phyloP scores from a whole-genome alignment of 1,140 invertebrate species.

The Penaeus chinensis region DNA sequence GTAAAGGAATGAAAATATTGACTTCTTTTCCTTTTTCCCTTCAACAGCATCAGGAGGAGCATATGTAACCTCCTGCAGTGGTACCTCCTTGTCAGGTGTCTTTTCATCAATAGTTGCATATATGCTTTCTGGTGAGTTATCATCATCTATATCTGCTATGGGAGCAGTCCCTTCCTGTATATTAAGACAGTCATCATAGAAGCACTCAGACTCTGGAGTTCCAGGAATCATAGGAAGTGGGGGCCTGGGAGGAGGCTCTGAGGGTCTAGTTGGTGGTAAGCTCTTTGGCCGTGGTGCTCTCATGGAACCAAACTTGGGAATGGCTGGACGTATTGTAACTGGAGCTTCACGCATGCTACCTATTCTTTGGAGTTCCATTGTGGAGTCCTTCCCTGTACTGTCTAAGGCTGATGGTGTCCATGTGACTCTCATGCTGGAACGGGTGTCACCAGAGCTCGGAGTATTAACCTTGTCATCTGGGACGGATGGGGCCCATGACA shows the following conservation, averaged over 20 bases:
- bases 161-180: slow-evolving; percentile 51
- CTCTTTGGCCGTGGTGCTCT: slow-evolving; percentile 62
- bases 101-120: slow-evolving; percentile 64
- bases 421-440: slow-evolving; percentile 37
- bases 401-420: slow-evolving; percentile 29
- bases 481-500: slow-evolving; percentile 62
- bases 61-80: slow-evolving; percentile 53
- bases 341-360: slow-evolving; percentile 61
- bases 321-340: slow-evolving; percentile 59
- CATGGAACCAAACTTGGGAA: slow-evolving; percentile 64
- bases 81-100: slow-evolving; percentile 51
- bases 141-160: slow-evolving; percentile 51
- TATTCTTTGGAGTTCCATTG: slow-evolving; percentile 57
- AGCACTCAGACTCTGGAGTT: slow-evolving; percentile 60
- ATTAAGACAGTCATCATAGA: slow-evolving; percentile 63
- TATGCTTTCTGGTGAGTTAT: slow-evolving; percentile 59
- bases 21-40: slow-evolving; percentile 54
- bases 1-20: slow-evolving; percentile 62
- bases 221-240: slow-evolving; percentile 62
- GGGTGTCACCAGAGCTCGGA: slow-evolving; percentile 24
- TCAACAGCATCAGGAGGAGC: slow-evolving; percentile 33
- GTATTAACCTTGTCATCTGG: slow-evolving; percentile 49
- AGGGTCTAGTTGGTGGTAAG: slow-evolving; percentile 61
- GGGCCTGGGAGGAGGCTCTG: slow-evolving; percentile 62
- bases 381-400: slow-evolving; percentile 8